Conservation (phyloP, 1,140 invertebrate species). For the Bombyx mandarina region DNA sequence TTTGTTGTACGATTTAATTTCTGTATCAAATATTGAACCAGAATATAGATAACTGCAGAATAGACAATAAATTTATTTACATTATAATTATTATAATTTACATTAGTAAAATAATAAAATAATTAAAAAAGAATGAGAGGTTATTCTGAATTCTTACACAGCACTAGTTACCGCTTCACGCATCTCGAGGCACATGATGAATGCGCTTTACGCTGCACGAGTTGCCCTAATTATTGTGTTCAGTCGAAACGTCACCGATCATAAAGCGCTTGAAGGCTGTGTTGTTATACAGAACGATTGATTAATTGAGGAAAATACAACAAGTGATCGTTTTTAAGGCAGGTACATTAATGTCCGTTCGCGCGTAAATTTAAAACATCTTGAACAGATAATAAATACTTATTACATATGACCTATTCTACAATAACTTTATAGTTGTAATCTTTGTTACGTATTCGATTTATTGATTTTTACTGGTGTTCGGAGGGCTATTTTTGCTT, state of each 20-base stretch:
- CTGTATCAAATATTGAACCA: too few species aligned
- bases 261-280: constrained; percentile 11
- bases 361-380: background rate
- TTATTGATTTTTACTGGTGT: too few species aligned
- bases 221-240: constrained; percentile 24
- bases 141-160: background rate
- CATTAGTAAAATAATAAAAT: background rate
- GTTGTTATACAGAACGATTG: constrained; percentile 10
- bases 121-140: background rate
- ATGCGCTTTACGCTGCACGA: constrained; percentile 28
- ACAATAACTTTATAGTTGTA: background rate
- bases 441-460: background rate
- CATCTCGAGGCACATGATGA: constrained; percentile 28
- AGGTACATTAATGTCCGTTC: background rate
- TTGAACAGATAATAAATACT: background rate
- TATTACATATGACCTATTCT: background rate
- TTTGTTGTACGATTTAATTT: too few species aligned
- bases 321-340: constrained; percentile 11
- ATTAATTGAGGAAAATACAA: constrained; percentile 13
- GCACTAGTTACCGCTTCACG: constrained; percentile 13
- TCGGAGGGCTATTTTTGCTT: too few species aligned
- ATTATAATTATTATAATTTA: too few species aligned
- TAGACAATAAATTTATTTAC: too few species aligned
- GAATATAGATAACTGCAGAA: too few species aligned
- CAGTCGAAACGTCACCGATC: constrained; percentile 3